A percentile compares a stretch with the other conserved stretches of the same genome.
phyloP scores from a whole-genome alignment of 1,140 invertebrate species.

The Ctenoplectra terminalis region DNA sequence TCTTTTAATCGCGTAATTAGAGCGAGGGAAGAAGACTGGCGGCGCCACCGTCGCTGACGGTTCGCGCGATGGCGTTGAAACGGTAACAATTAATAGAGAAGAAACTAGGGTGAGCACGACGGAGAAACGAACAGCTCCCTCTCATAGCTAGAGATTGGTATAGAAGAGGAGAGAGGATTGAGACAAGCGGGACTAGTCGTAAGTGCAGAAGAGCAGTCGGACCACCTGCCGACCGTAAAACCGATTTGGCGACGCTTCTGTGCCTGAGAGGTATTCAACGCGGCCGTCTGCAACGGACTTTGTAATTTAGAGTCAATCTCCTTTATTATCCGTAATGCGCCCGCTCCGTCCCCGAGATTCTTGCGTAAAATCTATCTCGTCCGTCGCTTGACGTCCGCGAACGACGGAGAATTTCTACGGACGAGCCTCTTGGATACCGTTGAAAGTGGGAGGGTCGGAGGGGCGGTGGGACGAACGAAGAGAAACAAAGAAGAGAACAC shows the following conservation, averaged over 20 bases:
- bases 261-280: slow-evolving; percentile 75
- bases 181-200: slow-evolving; percentile 27
- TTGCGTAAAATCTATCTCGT: slow-evolving; percentile 57
- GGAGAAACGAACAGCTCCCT: not conserved
- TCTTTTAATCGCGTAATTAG: slow-evolving; percentile 66
- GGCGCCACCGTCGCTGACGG: not conserved
- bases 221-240: slow-evolving; percentile 66
- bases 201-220: slow-evolving; percentile 58
- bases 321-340: slow-evolving; percentile 76
- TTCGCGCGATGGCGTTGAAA: not conserved
- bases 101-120: not conserved
- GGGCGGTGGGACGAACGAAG: not conserved
- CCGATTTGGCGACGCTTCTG: slow-evolving; percentile 70
- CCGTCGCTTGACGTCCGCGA: not conserved
- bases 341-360: slow-evolving; percentile 50
- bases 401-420: slow-evolving; percentile 4
- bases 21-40: slow-evolving; percentile 14
- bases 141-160: not conserved
- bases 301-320: slow-evolving; percentile 77
- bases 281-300: slow-evolving; percentile 73
- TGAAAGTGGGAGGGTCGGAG: not conserved
- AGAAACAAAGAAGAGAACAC: not conserved
- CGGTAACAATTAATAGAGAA: slow-evolving; percentile 42
- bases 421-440: not conserved
- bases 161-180: not conserved